Evolutionary conservation across 2,888 invertebrate genomes (phyloP), one percentile per base, ranked within the genome.

Genomic region (Erebia palarica): DNA sequence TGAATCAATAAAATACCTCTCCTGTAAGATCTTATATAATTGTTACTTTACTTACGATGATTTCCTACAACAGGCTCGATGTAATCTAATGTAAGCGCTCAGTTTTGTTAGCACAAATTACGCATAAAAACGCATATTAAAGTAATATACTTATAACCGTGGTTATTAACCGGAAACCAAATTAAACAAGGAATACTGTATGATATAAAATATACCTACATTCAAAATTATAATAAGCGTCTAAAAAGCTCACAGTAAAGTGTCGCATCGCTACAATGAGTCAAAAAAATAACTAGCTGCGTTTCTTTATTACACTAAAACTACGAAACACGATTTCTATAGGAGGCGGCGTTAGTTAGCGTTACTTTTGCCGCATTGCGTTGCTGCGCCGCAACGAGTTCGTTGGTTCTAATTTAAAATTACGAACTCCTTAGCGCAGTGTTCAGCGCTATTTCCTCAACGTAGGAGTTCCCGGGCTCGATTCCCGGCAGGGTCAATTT

Each of bases 351-450:
- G 42, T 60, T 61, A 27, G 18, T 27, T 49, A 49, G 63, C 63
- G 21, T 63, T 63, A 14, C 63, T 63, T 63, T 63, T 63, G 49
- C 63, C 63, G 63, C 63, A 49, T 47, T 63, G 63, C 63, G 63
- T 63, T 49, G 21, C 63, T 49, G 14, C 47, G 18, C 63, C 49
- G 63, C 63, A 49, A 63, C 2, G 63, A 49, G 63, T 63, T 63
- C 63, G 27, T 63, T 63, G 47, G 47, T 49, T 63, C 47, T 65
- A 16, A 65, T 42, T 55, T 55, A 36, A 36, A 53, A 21, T 21
- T 1, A 21, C 21, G 21, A 21, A 1, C 21, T 3, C 21, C 21
- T 3, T 21, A 21, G 3, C 21, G 21, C 21, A 21, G 21, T 21
- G 21, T 21, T 21, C 1, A 21, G 21, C 21, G 21, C n/a, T n/a